Base-by-base conservation (phyloP, 2,888 invertebrate genomes). In the Bursaphelenchus okinawaensis region DNA sequence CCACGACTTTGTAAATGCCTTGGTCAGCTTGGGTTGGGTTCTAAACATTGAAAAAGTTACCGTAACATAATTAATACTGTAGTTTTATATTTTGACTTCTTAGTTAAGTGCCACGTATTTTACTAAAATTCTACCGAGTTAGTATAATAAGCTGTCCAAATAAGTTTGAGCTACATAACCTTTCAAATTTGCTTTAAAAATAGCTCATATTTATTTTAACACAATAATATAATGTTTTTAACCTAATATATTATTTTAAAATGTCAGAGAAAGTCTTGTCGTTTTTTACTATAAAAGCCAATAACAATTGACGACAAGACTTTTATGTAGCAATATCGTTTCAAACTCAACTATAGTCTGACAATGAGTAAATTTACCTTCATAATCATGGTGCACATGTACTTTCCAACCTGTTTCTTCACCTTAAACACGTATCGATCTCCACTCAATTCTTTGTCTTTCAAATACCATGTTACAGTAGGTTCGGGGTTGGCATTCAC, bases 141-240 rank as follows among this genome's bases (percentile, higher is more conserved):
- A n/a, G n/a, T n/a, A n/a, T n/a, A n/a, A n/a, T n/a, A n/a, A n/a
- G n/a, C n/a, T n/a, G n/a, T n/a, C n/a, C n/a, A n/a, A n/a, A n/a
- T 16, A 40, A 40, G 6, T 29, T 29, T 29, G 29, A 29, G 29
- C 29, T 29, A 9, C 12, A 29, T 7, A 29, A 29, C 29, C 12
- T 12, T 29, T 29, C 1, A 91, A 92, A 7, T 91, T 91, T 9
- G 93, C 93, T 4, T 9, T 29, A 7, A 29, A 29, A 29, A n/a
- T n/a, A n/a, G n/a, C n/a, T n/a, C n/a, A n/a, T n/a, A n/a, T n/a
- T n/a, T n/a, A n/a, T n/a, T n/a, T n/a, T n/a, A n/a, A n/a, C n/a
- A n/a, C n/a, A n/a, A n/a, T n/a, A n/a, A n/a, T n/a, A n/a, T n/a
- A n/a, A n/a, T n/a, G n/a, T n/a, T n/a, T n/a, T n/a, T n/a, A n/a